Evolutionary conservation across 2,797 vertebrate species (phyloP).

Genomic region (Eulemur coronatus): DNA sequence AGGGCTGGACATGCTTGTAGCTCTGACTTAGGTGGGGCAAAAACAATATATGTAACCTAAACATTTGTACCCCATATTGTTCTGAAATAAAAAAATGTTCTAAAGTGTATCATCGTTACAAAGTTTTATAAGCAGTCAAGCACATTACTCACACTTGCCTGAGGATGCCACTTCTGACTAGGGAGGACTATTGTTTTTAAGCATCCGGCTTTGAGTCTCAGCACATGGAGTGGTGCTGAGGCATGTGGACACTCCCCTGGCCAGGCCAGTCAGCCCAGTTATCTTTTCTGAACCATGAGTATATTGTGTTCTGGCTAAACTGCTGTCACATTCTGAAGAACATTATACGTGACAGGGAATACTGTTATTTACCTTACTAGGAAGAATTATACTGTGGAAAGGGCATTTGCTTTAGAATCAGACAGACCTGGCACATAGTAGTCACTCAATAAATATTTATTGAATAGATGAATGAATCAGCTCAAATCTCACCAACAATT

Average conservation of each 20-base stretch:
- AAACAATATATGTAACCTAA: no score
- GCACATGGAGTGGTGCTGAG: fast-evolving
- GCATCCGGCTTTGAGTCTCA: not conserved
- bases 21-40: no score
- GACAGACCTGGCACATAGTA: not conserved
- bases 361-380: not conserved
- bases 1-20: no score
- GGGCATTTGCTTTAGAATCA: not conserved
- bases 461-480: not conserved
- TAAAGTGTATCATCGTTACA: not conserved
- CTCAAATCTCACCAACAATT: not conserved
- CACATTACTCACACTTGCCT: not conserved
- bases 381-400: not conserved
- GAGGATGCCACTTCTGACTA: not conserved
- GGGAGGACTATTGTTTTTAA: not conserved
- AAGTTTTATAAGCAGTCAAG: not conserved
- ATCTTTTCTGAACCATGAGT: not conserved
- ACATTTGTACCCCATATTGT: no score
- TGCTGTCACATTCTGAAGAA: not conserved
- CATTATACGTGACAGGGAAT: not conserved
- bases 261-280: no score
- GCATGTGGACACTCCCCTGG: not conserved
- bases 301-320: not conserved
- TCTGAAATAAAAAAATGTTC: not conserved
- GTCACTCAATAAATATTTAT: not conserved